Evolutionary conservation across 2,113 vertebrate species (phyloP).

Genomic region (Rhombomys opimus): DNA sequence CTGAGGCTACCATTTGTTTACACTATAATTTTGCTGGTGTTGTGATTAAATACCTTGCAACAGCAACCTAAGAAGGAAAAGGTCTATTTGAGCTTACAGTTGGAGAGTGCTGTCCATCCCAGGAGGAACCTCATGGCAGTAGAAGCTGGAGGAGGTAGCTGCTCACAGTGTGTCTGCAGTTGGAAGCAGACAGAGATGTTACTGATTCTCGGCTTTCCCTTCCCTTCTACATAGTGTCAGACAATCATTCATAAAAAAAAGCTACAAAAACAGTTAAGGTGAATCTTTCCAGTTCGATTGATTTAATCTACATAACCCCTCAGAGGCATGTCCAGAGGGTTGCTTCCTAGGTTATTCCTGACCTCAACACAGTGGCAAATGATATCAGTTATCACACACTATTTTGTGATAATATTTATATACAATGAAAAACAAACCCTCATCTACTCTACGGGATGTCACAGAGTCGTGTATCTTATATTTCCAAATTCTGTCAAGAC

Average conservation of each 20-base stretch:
- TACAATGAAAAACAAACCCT: conserved; percentile 8
- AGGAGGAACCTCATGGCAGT: neutral
- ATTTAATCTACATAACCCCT: neutral
- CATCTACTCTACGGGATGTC: neutral
- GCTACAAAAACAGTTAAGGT: neutral
- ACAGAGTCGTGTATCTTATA: neutral
- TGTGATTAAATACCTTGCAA: neutral
- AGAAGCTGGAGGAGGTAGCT: neutral
- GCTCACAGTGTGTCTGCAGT: neutral
- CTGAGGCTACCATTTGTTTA: neutral
- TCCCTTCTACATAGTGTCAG: neutral
- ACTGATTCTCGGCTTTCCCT: neutral
- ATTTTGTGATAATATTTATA: conserved; percentile 28
- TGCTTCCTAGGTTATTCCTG: neutral
- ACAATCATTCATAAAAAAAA: no score
- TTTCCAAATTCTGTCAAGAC: neutral
- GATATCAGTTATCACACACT: neutral
- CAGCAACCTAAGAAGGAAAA: neutral
- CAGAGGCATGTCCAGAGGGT: neutral
- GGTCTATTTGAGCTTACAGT: neutral
- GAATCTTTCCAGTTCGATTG: neutral
- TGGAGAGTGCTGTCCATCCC: neutral
- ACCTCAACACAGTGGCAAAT: neutral
- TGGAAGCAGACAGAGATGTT: neutral
- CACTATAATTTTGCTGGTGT: neutral